Evolutionary conservation across 2,888 invertebrate genomes (phyloP), one percentile per base, ranked within the genome.

Genomic region (Volucella inanis): DNA sequence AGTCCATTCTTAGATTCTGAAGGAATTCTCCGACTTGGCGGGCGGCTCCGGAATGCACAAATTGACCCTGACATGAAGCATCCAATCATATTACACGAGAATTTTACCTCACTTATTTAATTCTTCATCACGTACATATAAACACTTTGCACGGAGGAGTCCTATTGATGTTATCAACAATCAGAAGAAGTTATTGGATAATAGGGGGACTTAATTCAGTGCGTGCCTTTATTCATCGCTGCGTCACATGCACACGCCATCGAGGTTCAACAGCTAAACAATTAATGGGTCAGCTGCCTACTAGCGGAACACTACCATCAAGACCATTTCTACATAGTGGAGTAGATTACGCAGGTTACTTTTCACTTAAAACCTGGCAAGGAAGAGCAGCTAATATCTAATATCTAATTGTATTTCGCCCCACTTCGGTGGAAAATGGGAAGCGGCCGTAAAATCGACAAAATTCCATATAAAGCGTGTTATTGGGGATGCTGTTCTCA

Each of bases 1-100:
- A 52, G 61, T 18, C 86, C 83, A 18, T 83, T 87, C 57, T 11
- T 83, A 8, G 83, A 83, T 38, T 15, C 55, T 6, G 41, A 65
- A 0, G 50, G 57, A 11, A 52, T 82, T 54, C 45, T 81, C 11
- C 14, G 22, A 22, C 22, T 22, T 22, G 22, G 3, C 22, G 22
- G 22, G 22, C 22, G 22, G 22, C 3, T 85, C 18, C 14, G 39
- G 18, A 59, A 76, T 31, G 49, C 79, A 8, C 43, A 61, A 12
- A 43, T 79, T 47, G 43, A 57, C 12, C 52, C 43, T 11, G 43
- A 50, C 22, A 50, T 57, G 43, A 70, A 70, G 41, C 49, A 82
- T 57, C 76, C 75, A n/a, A 82, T 82, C 50, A 47, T 78, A 14
- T 65, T 12, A 18, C 65, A 18, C 67, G 74, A 43, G 15, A 54